Percentiles rank a stretch among this genome's conserved stretches.
phyloP scores from a whole-genome alignment of 2,797 vertebrate genomes.

The Cynodonichthys magdalenae region DNA sequence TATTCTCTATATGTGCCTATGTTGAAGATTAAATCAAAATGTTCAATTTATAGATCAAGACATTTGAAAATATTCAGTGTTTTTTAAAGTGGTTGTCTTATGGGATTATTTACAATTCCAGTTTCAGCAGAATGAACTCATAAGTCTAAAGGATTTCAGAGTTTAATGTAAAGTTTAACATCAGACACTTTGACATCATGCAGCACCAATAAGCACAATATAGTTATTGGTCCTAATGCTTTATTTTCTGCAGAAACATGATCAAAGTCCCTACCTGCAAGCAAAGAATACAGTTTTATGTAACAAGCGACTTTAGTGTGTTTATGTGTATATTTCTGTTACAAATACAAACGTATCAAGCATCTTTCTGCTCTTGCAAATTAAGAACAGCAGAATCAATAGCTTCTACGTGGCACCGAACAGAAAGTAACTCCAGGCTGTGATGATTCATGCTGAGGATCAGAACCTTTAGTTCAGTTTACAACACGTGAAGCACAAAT shows the following conservation, averaged over 20 bases:
- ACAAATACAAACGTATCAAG: too few relatives aligned
- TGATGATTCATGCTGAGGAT: slow-evolving; percentile 7
- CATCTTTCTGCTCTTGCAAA: slow-evolving; percentile 2
- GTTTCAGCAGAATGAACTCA: slow-evolving; percentile 25
- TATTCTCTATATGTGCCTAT: neutral
- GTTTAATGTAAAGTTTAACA: slow-evolving; percentile 37
- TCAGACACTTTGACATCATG: slow-evolving; percentile 20
- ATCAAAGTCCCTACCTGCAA: slow-evolving; percentile 1
- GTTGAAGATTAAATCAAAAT: neutral
- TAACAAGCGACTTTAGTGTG: neutral
- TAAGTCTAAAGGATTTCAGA: slow-evolving; percentile 8
- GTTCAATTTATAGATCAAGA: neutral
- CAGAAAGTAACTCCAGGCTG: neutral
- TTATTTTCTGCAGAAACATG: neutral
- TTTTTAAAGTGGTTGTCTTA: slow-evolving; percentile 8
- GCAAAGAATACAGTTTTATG: neutral
- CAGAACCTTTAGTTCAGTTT: neutral
- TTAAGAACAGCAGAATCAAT: slow-evolving; percentile 13
- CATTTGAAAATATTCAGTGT: neutral
- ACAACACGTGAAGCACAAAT: neutral
- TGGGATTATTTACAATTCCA: slow-evolving; percentile 22
- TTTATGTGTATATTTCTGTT: neutral
- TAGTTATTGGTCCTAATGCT: slow-evolving; percentile 18
- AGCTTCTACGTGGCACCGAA: slow-evolving; percentile 11
- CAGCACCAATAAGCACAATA: slow-evolving; percentile 1